Evolutionary conservation across 1,140 invertebrate species (phyloP).

Genomic region (Trissolcus basalis): DNA sequence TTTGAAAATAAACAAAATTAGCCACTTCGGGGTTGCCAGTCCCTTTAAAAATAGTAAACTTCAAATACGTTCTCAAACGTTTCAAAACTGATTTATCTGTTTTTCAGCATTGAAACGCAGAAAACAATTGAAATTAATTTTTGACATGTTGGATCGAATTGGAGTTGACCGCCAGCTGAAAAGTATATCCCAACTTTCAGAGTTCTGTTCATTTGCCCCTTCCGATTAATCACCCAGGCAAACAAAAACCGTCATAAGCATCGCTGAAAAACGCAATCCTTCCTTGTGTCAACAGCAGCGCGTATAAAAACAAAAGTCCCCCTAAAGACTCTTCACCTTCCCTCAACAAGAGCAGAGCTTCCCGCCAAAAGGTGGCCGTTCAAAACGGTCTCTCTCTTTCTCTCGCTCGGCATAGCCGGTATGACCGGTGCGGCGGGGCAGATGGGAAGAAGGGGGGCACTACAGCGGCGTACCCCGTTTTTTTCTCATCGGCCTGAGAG

Average conservation of each 20-base stretch:
- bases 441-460: conserved; percentile 9
- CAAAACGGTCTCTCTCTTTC: no score
- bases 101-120: no score
- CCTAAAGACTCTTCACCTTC: conserved; percentile 16
- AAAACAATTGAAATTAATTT: no score
- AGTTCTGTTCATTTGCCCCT: no score
- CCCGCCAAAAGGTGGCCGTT: conserved; percentile 35
- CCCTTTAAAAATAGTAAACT: no score
- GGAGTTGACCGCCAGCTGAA: no score
- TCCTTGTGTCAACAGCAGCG: conserved; percentile 15
- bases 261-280: conserved; percentile 12
- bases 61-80: no score
- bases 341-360: conserved; percentile 5
- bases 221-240: background rate
- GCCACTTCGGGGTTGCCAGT: no score
- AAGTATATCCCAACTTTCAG: no score
- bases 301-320: conserved; percentile 16
- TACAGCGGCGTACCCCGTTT: conserved; percentile 27
- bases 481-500: conserved; percentile 41
- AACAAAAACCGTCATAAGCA: conserved; percentile 20
- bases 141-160: no score
- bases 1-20: no score
- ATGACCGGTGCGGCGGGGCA: background rate
- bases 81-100: no score
- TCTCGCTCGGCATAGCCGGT: background rate